Conservation (phyloP, 2,113 vertebrate species). For the Catharus bicknelli region DNA sequence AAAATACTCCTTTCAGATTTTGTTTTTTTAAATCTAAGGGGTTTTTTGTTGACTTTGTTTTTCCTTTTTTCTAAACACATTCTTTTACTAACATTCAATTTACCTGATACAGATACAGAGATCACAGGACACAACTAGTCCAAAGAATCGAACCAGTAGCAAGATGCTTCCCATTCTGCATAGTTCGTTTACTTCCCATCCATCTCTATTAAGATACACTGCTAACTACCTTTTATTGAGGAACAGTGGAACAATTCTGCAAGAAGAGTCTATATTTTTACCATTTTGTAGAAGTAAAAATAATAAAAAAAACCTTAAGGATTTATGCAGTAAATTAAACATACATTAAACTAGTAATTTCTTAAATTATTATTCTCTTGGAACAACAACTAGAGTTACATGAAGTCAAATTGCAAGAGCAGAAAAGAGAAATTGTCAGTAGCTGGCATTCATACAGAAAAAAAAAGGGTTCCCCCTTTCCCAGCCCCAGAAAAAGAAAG, state of each 20-base stretch:
- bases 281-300: background rate
- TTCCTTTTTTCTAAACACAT: background rate
- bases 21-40: background rate
- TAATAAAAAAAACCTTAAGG: background rate
- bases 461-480: background rate
- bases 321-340: background rate
- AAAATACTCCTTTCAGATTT: background rate
- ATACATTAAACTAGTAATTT: background rate
- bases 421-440: background rate
- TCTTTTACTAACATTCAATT: background rate
- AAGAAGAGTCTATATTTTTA: background rate
- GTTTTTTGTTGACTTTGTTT: background rate
- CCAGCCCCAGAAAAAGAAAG: background rate
- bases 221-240: background rate
- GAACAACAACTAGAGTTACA: background rate
- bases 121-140: background rate
- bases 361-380: background rate
- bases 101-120: background rate
- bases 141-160: background rate
- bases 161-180: background rate
- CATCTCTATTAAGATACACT: background rate
- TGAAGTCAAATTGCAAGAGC: background rate
- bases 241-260: background rate
- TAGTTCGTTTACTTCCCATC: rapidly evolving
- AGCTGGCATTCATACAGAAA: background rate